These are phyloP conservation scores for Sphecodes monilicornis DNA, from an alignment of 2,888 invertebrate species.

Conservation along the genomic window DNA sequence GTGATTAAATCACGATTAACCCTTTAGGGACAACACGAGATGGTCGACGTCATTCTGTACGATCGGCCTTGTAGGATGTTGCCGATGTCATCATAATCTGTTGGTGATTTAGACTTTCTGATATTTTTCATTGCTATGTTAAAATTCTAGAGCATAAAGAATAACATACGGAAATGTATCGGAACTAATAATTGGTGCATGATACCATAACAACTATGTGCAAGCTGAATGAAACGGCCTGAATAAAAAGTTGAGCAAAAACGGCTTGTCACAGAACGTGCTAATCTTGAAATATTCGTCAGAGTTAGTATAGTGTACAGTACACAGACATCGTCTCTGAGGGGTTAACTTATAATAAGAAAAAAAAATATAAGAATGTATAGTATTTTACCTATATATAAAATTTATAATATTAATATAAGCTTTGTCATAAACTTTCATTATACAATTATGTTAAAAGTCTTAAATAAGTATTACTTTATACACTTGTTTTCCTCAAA, in stretches of 20 bases:
- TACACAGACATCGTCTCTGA: background rate
- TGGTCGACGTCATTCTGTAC: background rate
- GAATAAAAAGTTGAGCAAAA: background rate
- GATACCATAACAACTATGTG: background rate
- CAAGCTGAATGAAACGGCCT: background rate
- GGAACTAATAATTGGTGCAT: background rate
- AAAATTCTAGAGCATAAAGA: background rate
- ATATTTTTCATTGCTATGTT: background rate
- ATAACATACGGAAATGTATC: background rate
- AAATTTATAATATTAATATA: background rate
- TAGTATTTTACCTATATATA: conserved; percentile 3
- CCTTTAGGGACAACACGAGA: background rate
- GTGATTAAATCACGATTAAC: conserved; percentile 73
- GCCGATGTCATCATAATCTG: background rate
- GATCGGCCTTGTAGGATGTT: background rate
- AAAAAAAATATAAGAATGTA: background rate
- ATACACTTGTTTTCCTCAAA: background rate
- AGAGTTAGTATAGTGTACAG: background rate
- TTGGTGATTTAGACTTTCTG: background rate
- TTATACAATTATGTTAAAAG: conserved; percentile 12
- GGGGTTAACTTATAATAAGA: background rate
- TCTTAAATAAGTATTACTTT: conserved; percentile 27
- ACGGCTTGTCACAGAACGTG: background rate
- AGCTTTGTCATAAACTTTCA: conserved; percentile 3
- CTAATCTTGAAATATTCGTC: background rate